These are phyloP conservation scores for Thelaira solivaga DNA, from an alignment of 2,888 invertebrate genomes.

Conservation along the genomic window DNA sequence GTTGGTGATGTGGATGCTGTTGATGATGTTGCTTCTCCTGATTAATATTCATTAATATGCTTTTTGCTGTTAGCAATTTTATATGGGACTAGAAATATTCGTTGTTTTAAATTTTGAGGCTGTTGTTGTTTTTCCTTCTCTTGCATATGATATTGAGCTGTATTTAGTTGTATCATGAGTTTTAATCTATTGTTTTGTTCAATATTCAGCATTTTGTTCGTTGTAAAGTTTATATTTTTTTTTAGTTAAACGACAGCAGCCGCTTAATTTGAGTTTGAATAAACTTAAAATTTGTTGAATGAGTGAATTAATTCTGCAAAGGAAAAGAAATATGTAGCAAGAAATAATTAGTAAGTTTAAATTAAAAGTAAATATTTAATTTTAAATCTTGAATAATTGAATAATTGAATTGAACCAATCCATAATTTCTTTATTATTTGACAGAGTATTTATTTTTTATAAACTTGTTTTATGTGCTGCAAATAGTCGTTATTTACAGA, in stretches of 20 bases:
- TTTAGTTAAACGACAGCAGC: slow-evolving; percentile 19
- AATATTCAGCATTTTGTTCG: slow-evolving; percentile 59
- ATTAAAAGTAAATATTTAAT: not conserved
- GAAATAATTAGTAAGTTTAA: not conserved
- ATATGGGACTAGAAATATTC: slow-evolving; percentile 68
- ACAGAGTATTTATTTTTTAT: not conserved
- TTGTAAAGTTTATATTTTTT: slow-evolving; percentile 32
- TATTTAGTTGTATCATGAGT: slow-evolving; percentile 10
- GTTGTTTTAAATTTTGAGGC: slow-evolving; percentile 40
- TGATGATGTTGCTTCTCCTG: slow-evolving; percentile 67
- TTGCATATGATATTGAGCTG: slow-evolving; percentile 37
- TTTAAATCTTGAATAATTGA: too few relatives aligned
- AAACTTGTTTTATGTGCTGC: not conserved
- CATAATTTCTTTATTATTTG: not conserved
- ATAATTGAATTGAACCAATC: not conserved
- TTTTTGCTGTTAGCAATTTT: slow-evolving; percentile 65
- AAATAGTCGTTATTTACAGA: too few relatives aligned
- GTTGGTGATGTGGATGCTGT: slow-evolving; percentile 63
- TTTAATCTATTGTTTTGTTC: slow-evolving; percentile 33
- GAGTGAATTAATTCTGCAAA: slow-evolving; percentile 28
- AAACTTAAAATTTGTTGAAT: not conserved
- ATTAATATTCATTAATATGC: slow-evolving; percentile 74
- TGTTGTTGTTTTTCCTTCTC: slow-evolving; percentile 6
- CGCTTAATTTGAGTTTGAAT: slow-evolving; percentile 1
- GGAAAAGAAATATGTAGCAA: not conserved